Conservation (phyloP, 2,888 invertebrate genomes). For the Belgica antarctica region DNA sequence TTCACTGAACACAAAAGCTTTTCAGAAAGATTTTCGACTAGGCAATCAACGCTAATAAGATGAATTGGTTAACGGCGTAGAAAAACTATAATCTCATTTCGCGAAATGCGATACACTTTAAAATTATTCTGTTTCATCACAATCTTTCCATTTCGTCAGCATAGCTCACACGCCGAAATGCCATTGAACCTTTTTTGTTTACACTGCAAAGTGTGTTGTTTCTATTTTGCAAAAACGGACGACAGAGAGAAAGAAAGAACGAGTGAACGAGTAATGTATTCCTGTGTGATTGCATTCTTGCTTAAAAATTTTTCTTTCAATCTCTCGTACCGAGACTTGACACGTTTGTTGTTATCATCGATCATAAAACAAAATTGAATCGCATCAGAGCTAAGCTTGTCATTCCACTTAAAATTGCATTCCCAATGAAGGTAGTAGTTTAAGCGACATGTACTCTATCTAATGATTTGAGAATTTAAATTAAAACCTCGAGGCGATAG, state of each 20-base stretch:
- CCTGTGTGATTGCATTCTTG: not conserved
- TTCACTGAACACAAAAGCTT: not conserved
- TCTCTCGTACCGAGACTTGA: slow-evolving; percentile 24
- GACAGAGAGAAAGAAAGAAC: not conserved
- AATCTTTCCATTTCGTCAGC: slow-evolving; percentile 1
- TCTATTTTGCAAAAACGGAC: not conserved
- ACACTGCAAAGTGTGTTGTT: not conserved
- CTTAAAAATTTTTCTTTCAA: not conserved
- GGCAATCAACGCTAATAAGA: not conserved
- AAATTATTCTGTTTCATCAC: slow-evolving; percentile 7
- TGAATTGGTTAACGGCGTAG: no score
- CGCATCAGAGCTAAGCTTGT: slow-evolving; percentile 14
- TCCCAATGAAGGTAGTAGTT: not conserved
- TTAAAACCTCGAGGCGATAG: not conserved
- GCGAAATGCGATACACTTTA: not conserved
- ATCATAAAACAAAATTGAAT: slow-evolving; percentile 20
- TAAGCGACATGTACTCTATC: not conserved
- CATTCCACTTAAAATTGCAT: not conserved
- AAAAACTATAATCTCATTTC: no score
- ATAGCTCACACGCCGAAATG: slow-evolving; percentile 20
- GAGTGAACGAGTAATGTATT: slow-evolving; percentile 11
- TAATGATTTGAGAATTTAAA: not conserved
- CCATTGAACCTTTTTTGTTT: slow-evolving; percentile 28
- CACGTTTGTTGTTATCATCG: slow-evolving; percentile 36
- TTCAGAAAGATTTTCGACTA: slow-evolving; percentile 4